Base-by-base conservation (phyloP, 2,888 invertebrate species). In the Acrobasis suavella region DNA sequence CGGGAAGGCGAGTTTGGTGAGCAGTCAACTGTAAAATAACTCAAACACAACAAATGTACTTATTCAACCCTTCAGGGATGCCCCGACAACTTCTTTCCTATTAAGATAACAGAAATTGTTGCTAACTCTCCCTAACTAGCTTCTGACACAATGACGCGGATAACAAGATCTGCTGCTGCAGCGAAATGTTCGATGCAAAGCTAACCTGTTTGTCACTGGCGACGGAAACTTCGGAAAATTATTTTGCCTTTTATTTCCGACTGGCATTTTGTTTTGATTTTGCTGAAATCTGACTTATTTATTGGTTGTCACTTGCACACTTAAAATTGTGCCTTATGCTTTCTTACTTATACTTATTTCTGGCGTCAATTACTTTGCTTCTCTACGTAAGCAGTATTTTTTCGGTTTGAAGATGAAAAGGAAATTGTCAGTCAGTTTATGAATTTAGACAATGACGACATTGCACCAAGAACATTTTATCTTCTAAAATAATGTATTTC, bases 21-120 rank as follows among this genome's bases (percentile, higher is more conserved):
- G 76, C 82, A 81, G 76, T 78, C 76, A 71, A 75, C 84, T 83
- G 80, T 78, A 74, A 85, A 85, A 86, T 85, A 85, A 82, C 82
- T 81, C 76, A 77, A 82, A 83, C 70, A 74, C 69, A 76, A 69
- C 75, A 75, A 75, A 74, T 77, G 75, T 75, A 70, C 75, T 77
- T 73, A 73, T 66, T 70, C 70, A 71, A 67, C 66, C 65, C 69
- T 69, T 70, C 65, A 63, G 66, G 69, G 69, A 67, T 65, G 62
- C 65, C 64, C 67, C 69, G 67, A 68, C 71, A 71, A 69, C 62
- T 70, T 74, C 68, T 71, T 72, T 71, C 67, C 67, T 76, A 75
- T 78, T 80, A 70, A 73, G 72, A 70, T 74, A 70, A 73, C 70
- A 71, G 69, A 72, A 77, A 74, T 72, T 75, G 72, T 73, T 72